Conservation (phyloP, 2,888 invertebrate species). For the Heliconius ethilla region DNA sequence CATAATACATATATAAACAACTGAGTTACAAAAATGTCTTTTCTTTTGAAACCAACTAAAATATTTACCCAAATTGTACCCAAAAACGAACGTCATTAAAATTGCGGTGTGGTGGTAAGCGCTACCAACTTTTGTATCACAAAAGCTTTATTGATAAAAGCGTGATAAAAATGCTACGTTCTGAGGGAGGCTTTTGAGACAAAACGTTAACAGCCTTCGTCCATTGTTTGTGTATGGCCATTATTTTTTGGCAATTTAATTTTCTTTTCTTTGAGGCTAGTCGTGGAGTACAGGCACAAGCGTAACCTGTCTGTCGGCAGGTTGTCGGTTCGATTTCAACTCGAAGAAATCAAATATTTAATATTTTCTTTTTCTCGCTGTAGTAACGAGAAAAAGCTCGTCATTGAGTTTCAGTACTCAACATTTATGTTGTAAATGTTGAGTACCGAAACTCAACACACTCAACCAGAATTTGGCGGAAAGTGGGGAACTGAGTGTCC, state of each 20-base stretch:
- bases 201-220: constrained; percentile 19
- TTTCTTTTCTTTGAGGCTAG: constrained; percentile 1
- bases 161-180: constrained; percentile 18
- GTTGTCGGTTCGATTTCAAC: no score
- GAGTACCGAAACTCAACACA: no score
- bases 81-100: constrained; percentile 1
- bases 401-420: no score
- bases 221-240: constrained; percentile 18
- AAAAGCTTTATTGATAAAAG: constrained; percentile 28
- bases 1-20: neutral
- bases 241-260: constrained; percentile 20
- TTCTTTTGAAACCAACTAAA: neutral
- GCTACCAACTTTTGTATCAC: constrained; percentile 8
- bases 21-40: neutral
- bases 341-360: no score
- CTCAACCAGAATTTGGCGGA: no score
- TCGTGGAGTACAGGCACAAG: neutral
- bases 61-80: neutral
- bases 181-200: constrained; percentile 12
- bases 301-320: no score
- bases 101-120: neutral
- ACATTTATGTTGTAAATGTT: no score
- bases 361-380: no score
- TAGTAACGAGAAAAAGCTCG: no score
- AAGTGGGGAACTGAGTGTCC: neutral